Percentiles rank a stretch among this genome's conserved stretches.
These are phyloP conservation scores for Spodoptera littoralis DNA, from an alignment of 2,888 invertebrate genomes.

Conservation along the genomic window DNA sequence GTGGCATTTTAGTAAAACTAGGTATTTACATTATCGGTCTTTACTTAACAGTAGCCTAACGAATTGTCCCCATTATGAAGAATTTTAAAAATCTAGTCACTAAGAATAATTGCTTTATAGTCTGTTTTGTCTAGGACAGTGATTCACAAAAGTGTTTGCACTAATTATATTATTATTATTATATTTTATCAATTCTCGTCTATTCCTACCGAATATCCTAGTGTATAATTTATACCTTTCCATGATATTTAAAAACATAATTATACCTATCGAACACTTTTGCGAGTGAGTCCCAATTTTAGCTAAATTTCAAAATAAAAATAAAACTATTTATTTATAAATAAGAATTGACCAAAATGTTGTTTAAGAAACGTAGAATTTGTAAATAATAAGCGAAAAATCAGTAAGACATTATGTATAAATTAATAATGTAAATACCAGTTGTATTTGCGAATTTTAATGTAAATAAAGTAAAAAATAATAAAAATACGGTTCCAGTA, in stretches of 20 bases:
- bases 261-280: slow-evolving; percentile 60
- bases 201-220: slow-evolving; percentile 32
- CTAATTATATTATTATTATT: slow-evolving; percentile 23
- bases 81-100: slow-evolving; percentile 68
- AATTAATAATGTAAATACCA: slow-evolving; percentile 79
- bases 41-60: slow-evolving; percentile 66
- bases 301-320: slow-evolving; percentile 66
- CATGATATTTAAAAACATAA: slow-evolving; percentile 35
- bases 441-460: slow-evolving; percentile 86
- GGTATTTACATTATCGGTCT: slow-evolving; percentile 56
- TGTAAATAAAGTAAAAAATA: slow-evolving; percentile 76
- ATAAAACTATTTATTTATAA: slow-evolving; percentile 72
- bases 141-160: slow-evolving; percentile 59
- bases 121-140: slow-evolving; percentile 53
- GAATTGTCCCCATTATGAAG: slow-evolving; percentile 66
- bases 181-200: slow-evolving; percentile 45
- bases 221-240: slow-evolving; percentile 50
- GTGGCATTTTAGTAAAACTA: slow-evolving; percentile 57
- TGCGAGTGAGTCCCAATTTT: slow-evolving; percentile 63
- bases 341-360: slow-evolving; percentile 88
- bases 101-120: slow-evolving; percentile 64
- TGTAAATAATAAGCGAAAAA: slow-evolving; percentile 76
- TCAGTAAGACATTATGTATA: slow-evolving; percentile 75
- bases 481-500: slow-evolving; percentile 77
- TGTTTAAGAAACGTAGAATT: slow-evolving; percentile 78